Conservation (phyloP, 2,797 vertebrate genomes). For the Molossus alvarezi region DNA sequence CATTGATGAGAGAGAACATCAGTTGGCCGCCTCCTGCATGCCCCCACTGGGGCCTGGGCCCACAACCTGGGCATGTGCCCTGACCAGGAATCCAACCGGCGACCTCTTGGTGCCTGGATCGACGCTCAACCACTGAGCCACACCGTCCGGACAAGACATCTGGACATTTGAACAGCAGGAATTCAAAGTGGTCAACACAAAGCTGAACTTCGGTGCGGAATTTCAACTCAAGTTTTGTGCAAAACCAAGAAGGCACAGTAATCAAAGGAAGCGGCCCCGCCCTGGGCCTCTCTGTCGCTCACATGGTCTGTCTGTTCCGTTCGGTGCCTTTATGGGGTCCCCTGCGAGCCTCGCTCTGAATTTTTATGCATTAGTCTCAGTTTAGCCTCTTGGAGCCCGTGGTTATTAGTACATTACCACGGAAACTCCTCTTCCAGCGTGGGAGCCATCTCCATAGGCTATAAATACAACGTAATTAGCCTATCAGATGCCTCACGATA, state of each 20-base stretch:
- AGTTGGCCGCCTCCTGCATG: too few species aligned
- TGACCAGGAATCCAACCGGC: too few species aligned
- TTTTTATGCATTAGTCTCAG: conserved; percentile 86
- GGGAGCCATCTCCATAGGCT: conserved; percentile 86
- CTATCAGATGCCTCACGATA: conserved; percentile 81
- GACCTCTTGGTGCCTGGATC: too few species aligned
- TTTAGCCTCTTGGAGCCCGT: conserved; percentile 88
- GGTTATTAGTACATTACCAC: conserved; percentile 89
- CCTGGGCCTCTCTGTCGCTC: not conserved
- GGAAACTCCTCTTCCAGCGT: conserved; percentile 87
- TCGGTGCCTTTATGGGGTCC: conserved; percentile 89
- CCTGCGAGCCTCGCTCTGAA: conserved; percentile 88
- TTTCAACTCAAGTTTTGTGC: not conserved
- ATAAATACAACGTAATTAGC: conserved; percentile 90
- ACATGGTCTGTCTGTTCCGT: conserved; percentile 85
- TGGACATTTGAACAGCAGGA: not conserved
- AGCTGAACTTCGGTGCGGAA: not conserved
- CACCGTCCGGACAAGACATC: too few species aligned
- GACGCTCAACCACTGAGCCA: too few species aligned
- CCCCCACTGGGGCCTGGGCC: too few species aligned
- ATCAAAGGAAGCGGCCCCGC: not conserved
- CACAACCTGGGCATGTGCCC: too few species aligned
- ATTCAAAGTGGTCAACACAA: not conserved
- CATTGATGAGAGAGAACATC: too few species aligned
- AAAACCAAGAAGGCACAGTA: conserved; percentile 21